Base-by-base conservation (phyloP, 92 coral and sea anemone genomes). In the Epizoanthus illoricatus region DNA sequence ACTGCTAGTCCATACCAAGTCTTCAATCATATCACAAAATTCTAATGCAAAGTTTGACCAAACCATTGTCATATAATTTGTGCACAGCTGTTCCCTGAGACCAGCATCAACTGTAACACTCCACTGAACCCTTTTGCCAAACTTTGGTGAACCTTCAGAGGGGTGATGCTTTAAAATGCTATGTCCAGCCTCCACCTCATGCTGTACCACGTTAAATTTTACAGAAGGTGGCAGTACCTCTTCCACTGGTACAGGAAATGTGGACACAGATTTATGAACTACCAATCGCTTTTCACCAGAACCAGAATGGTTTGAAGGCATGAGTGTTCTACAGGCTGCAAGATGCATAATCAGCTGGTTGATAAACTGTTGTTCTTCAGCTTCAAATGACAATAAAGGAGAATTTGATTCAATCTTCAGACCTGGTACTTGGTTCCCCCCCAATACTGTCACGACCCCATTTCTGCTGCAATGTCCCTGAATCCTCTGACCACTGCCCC, bases 91-190 rank as follows among this genome's bases (percentile, higher is more conserved):
- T 2, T 80, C 88, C 49, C 80, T 91, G 45, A 65, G 76, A 60
- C 86, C 92, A 7, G 61, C 41, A 28, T 91, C 92, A 23, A 91
- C 76, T 6, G 94, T 85, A 3, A 86, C 78, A 57, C 89, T 86
- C 97, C 97, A 93, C 71, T 93, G 97, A 17, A 93, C 97, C 13
- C 97, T 75, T 64, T 93, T 93, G 65, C 89, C 84, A 3, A 88
- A 87, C 17, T 92, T 88, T 40, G 97, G 92, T 10, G 97, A 91
- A 4, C 85, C 66, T 7, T 76, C 73, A 4, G 89, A 85, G 0
- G 88, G 75, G 58, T 76, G 79, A 71, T 93, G 92, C 72, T 80
- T 91, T 41, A 93, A 85, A 79, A 93, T 93, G 33, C 97, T 91
- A 67, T 91, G 97, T 19, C 91, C 89, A 5, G 74, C 78, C 74